Percentiles rank a stretch among this genome's conserved stretches.
Evolutionary conservation across 2,113 vertebrate genomes (phyloP).

Genomic region (Prinia subflava): DNA sequence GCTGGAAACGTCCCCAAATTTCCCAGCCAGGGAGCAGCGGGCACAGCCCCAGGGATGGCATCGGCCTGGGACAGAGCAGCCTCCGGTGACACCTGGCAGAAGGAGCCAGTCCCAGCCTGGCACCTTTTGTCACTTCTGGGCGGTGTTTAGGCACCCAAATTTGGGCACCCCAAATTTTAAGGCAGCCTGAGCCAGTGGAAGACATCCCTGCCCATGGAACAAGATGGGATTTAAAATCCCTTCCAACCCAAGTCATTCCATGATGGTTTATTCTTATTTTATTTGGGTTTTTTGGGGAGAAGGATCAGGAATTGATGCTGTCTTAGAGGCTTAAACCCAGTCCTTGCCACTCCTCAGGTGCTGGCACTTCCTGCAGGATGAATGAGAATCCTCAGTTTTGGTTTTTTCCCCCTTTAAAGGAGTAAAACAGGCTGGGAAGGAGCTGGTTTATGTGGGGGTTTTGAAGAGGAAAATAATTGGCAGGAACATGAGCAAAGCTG

Average conservation of each 20-base stretch:
- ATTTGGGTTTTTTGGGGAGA: rapidly evolving
- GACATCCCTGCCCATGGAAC: neutral
- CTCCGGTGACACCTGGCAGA: neutral
- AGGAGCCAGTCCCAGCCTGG: neutral
- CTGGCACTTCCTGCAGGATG: neutral
- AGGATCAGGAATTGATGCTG: neutral
- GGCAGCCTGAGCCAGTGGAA: neutral
- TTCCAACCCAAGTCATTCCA: neutral
- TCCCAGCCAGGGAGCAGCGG: neutral
- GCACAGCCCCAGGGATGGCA: neutral
- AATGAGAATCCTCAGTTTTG: neutral
- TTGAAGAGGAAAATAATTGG: conserved; percentile 8
- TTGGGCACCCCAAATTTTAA: neutral
- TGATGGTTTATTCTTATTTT: neutral
- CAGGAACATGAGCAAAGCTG: conserved; percentile 15
- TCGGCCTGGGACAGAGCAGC: rapidly evolving
- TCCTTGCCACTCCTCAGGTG: neutral
- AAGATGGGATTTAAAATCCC: neutral
- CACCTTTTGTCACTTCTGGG: neutral
- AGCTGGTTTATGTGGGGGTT: neutral
- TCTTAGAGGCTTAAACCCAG: neutral
- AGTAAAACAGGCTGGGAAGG: neutral
- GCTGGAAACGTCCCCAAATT: neutral
- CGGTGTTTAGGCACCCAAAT: neutral
- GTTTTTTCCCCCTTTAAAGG: neutral